Base-by-base conservation (phyloP, 2,888 invertebrate genomes). In the Melanargia galathea region DNA sequence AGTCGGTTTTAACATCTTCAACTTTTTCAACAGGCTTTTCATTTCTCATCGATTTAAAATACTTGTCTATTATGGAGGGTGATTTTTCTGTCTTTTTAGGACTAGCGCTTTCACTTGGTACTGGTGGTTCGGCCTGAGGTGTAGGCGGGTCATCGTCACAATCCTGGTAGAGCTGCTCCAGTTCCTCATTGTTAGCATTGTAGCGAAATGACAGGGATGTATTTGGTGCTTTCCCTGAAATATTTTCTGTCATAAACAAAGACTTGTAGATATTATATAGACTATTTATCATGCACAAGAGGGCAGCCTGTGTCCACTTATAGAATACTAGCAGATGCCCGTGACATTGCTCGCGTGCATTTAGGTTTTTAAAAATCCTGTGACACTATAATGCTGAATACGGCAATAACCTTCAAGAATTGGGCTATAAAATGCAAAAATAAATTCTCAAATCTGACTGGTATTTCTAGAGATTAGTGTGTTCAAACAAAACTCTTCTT, bases 171-270 rank as follows among this genome's bases (percentile, higher is more conserved):
- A 95, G 76, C 75, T 95, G 95, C 73, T 95, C 95, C 60, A 95
- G 79, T 80, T 95, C 94, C 74, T 95, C 95, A 76, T 94, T 95
- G 73, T 94, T 95, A n/a, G 95, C 94, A 87, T 95, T 95, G 75
- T 95, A 96, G 75, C 94, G 93, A 73, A 95, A 94, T 7, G 94
- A 92, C 62, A 93, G 82, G 33, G 92, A 86, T 49, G 93, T 80
- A 68, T 83, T 89, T 63, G 89, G 86, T 59, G 90, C 80, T 79
- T 91, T 91, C 60, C 87, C 90, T 91, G 74, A 68, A 86, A 82
- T 56, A 60, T 69, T 35, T 22, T 48, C 13, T 43, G 8, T 16
- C 8, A 16, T 18, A 7, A 43, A 43, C 8, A 43, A 40, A 7
- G 16, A 18, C 16, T 16, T 40, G 16, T 40, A 16, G 16, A 11